Percentiles rank a stretch among this genome's conserved stretches.
Conservation (phyloP, 2,797 vertebrate species). For the Cottoperca gobio region DNA sequence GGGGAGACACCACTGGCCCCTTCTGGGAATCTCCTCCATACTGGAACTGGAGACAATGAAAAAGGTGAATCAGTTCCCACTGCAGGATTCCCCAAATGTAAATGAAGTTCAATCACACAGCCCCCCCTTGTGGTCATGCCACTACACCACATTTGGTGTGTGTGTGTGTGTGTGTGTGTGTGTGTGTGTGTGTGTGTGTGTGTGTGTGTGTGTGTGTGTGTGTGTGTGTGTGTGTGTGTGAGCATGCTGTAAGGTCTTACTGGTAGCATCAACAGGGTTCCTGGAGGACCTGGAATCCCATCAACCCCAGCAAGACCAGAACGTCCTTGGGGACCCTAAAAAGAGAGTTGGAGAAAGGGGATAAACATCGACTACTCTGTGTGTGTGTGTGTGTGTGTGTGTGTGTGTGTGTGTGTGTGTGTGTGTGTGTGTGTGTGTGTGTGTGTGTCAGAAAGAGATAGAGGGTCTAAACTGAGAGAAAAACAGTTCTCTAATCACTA, state of each 20-base stretch:
- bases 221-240: background rate
- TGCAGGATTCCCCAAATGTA: slow-evolving; percentile 59
- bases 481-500: slow-evolving; percentile 34
- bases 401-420: background rate
- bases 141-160: slow-evolving; percentile 33
- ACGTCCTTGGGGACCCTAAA: slow-evolving; percentile 89
- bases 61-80: slow-evolving; percentile 40
- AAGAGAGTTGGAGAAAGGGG: slow-evolving; percentile 7
- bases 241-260: slow-evolving; percentile 78
- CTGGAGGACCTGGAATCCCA: slow-evolving; percentile 89
- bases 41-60: slow-evolving; percentile 86
- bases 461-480: background rate
- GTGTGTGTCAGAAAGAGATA: background rate
- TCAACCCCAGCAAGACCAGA: slow-evolving; percentile 89
- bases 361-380: background rate
- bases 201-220: background rate
- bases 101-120: slow-evolving; percentile 75
- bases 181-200: background rate
- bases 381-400: slow-evolving; percentile 7
- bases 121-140: slow-evolving; percentile 77
- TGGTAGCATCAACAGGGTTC: slow-evolving; percentile 92
- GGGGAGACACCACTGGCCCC: slow-evolving; percentile 89
- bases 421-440: background rate
- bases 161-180: background rate
- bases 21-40: slow-evolving; percentile 88